These are phyloP conservation scores for Heterotilapia buettikoferi DNA, from an alignment of 2,113 vertebrate species.

Conservation along the genomic window DNA sequence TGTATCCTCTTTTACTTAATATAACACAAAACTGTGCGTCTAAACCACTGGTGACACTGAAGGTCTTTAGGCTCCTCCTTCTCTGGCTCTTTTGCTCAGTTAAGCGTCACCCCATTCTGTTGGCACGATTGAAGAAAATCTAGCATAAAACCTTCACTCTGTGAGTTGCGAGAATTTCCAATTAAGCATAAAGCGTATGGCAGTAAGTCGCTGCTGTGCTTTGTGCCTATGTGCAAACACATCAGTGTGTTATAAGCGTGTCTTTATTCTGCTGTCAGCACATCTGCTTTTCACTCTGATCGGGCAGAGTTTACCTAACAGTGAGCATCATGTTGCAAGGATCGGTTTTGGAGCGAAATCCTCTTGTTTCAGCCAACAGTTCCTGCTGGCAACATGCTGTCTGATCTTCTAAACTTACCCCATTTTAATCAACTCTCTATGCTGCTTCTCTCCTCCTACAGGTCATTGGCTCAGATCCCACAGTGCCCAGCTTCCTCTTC, in stretches of 20 bases:
- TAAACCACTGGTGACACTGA: not conserved
- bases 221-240: not conserved
- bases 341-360: slow-evolving; percentile 22
- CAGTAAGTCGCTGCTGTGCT: not conserved
- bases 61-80: not conserved
- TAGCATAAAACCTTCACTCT: not conserved
- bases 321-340: slow-evolving; percentile 2
- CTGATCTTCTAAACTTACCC: slow-evolving; percentile 62
- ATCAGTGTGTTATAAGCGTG: not conserved
- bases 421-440: slow-evolving; percentile 62
- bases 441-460: slow-evolving; percentile 12
- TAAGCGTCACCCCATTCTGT: too few relatives aligned
- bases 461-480: slow-evolving; percentile 52
- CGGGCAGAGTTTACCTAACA: slow-evolving; percentile 14
- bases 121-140: not conserved
- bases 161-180: not conserved
- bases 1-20: not conserved
- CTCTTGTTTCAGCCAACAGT: slow-evolving; percentile 1
- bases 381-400: not conserved
- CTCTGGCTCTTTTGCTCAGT: rapidly evolving
- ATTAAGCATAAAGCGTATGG: not conserved
- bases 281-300: not conserved
- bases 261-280: not conserved
- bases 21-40: not conserved
- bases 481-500: slow-evolving; percentile 7